Evolutionary conservation across 2,888 invertebrate genomes (phyloP).

Genomic region (Megaustenia siamemsis): DNA sequence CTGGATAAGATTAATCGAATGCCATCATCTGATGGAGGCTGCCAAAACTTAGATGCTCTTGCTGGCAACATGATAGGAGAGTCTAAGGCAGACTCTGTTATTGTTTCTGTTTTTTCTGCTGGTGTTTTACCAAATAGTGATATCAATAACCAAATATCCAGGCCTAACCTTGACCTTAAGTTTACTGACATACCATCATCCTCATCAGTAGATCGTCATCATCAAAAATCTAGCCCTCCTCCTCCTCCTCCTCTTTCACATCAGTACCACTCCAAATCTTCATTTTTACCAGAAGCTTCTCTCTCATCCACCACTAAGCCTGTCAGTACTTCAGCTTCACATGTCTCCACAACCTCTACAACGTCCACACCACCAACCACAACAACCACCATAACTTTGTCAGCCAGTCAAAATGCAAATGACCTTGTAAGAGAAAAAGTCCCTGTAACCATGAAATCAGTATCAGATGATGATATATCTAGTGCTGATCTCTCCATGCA

Average conservation of each 20-base stretch:
- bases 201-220: constrained; percentile 6
- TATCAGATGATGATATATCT: neutral
- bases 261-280: neutral
- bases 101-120: constrained; percentile 33
- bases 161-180: constrained; percentile 47
- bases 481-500: neutral
- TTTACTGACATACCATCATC: constrained; percentile 39
- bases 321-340: constrained; percentile 19
- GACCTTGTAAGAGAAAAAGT: constrained; percentile 71
- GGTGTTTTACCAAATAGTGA: neutral
- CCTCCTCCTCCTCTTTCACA: constrained; percentile 3
- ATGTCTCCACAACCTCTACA: constrained; percentile 7
- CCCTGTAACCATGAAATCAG: neutral
- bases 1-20: neutral
- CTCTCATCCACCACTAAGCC: neutral
- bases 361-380: constrained; percentile 5
- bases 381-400: constrained; percentile 56
- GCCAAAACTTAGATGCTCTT: neutral
- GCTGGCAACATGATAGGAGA: neutral
- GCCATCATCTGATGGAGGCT: neutral
- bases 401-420: constrained; percentile 79
- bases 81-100: constrained; percentile 22
- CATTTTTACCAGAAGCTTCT: neutral
- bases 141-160: constrained; percentile 33
- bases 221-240: neutral